phyloP scores from a whole-genome alignment of 2,113 vertebrate species.

The Mionectes macconnelli region DNA sequence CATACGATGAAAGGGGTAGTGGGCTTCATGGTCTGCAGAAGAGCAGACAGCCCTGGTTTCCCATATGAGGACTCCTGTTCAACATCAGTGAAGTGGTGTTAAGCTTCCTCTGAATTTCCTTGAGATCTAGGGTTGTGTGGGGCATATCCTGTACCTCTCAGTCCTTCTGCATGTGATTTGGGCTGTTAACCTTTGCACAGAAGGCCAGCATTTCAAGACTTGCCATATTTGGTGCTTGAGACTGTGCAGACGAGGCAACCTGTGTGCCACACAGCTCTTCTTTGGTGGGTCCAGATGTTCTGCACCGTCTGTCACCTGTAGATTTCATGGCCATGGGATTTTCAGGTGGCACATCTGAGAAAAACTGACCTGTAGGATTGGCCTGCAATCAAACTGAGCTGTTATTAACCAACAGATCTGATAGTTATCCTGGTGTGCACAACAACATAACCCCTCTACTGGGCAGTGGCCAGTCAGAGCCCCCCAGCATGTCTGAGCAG shows the following conservation, averaged over 20 bases:
- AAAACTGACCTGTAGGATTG: not conserved
- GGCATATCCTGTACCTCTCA: not conserved
- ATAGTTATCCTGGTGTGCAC: not conserved
- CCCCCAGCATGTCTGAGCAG: not conserved
- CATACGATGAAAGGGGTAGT: not conserved
- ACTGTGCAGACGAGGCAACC: not conserved
- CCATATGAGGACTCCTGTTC: not conserved
- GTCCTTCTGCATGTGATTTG: not conserved
- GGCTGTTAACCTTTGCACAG: not conserved
- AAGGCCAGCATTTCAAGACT: not conserved
- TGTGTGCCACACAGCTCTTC: not conserved
- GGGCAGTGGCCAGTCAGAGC: not conserved
- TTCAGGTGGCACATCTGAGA: not conserved
- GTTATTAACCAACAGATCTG: not conserved
- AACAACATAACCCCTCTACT: accelerated
- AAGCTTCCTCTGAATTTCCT: not conserved
- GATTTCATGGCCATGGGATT: not conserved
- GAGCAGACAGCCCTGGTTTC: not conserved
- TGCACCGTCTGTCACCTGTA: not conserved
- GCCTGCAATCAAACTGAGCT: not conserved
- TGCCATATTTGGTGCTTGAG: not conserved
- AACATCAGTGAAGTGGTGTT: not conserved
- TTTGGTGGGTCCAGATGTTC: accelerated
- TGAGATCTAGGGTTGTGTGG: not conserved
- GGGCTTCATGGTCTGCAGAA: not conserved